Evolutionary conservation across 2,888 invertebrate species (phyloP).

Genomic region (Lepidonotus clava): DNA sequence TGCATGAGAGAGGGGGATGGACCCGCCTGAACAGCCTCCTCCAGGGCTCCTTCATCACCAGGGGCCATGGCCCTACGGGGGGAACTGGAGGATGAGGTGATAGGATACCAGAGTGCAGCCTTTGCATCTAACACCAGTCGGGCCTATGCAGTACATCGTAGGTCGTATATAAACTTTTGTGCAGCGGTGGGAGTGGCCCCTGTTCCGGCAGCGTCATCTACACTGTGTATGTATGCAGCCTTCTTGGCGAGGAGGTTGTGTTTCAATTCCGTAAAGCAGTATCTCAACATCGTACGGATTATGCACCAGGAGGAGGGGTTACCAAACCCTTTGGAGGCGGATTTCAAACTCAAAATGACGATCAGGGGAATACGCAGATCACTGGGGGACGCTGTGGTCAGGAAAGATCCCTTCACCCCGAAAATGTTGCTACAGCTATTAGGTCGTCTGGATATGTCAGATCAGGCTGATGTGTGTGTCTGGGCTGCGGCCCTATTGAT

Average conservation of each 20-base stretch:
- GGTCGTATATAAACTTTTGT: conserved; percentile 35
- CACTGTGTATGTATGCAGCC: not conserved
- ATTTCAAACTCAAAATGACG: not conserved
- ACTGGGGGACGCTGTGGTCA: not conserved
- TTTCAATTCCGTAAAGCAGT: not conserved
- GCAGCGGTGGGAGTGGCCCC: not conserved
- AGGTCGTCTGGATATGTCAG: not conserved
- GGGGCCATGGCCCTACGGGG: not conserved
- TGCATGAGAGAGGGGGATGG: not conserved
- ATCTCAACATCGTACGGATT: not conserved
- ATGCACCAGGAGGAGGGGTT: conserved; percentile 9
- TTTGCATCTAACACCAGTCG: not conserved
- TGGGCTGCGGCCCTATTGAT: conserved; percentile 48
- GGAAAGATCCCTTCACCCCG: conserved; percentile 42
- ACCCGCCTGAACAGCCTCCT: not conserved
- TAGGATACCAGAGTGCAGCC: not conserved
- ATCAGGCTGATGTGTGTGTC: not conserved
- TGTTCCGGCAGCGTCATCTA: not conserved
- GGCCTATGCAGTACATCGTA: not conserved
- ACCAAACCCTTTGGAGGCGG: not conserved
- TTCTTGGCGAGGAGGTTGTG: not conserved
- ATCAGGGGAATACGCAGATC: not conserved
- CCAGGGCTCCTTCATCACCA: not conserved
- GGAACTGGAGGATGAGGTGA: not conserved
- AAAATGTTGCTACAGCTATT: not conserved